These are phyloP conservation scores for Cheilinus undulatus DNA, from an alignment of 2,113 vertebrate species.

Conservation along the genomic window DNA sequence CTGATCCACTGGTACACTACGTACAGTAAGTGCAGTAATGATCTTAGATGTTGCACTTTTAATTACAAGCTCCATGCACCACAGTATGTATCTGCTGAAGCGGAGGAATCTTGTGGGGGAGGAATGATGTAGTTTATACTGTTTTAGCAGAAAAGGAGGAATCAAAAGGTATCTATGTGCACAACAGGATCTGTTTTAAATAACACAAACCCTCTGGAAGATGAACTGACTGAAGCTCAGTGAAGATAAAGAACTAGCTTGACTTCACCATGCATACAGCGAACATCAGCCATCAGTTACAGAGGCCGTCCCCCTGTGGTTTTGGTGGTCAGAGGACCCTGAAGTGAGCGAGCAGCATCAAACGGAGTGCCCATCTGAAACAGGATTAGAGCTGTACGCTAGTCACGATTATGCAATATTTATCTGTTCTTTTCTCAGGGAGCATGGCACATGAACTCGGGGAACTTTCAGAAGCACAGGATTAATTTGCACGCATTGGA, in stretches of 20 bases:
- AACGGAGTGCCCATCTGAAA: constrained; percentile 66
- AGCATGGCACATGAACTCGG: constrained; percentile 69
- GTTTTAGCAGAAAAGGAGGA: neutral
- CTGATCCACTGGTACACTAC: constrained; percentile 25
- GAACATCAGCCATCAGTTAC: constrained; percentile 34
- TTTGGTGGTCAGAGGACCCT: constrained; percentile 50
- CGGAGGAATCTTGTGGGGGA: no score
- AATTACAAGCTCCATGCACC: constrained; percentile 44
- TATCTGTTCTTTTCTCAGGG: constrained; percentile 65
- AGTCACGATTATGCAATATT: constrained; percentile 71
- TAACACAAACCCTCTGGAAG: neutral
- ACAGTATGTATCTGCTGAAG: neutral
- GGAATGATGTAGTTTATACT: no score
- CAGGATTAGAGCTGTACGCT: constrained; percentile 66
- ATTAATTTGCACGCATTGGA: constrained; percentile 78
- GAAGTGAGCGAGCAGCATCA: constrained; percentile 65
- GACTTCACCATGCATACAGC: constrained; percentile 12
- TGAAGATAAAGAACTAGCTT: constrained; percentile 46
- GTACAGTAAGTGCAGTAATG: constrained; percentile 29
- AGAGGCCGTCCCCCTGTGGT: constrained; percentile 24
- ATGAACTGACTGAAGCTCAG: constrained; percentile 7
- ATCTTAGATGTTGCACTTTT: constrained; percentile 41
- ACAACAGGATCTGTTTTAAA: constrained; percentile 11
- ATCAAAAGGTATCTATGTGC: neutral
- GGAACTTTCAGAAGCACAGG: constrained; percentile 74